Evolutionary conservation across 2,797 vertebrate genomes (phyloP).

Genomic region (Bradypodion pumilum): DNA sequence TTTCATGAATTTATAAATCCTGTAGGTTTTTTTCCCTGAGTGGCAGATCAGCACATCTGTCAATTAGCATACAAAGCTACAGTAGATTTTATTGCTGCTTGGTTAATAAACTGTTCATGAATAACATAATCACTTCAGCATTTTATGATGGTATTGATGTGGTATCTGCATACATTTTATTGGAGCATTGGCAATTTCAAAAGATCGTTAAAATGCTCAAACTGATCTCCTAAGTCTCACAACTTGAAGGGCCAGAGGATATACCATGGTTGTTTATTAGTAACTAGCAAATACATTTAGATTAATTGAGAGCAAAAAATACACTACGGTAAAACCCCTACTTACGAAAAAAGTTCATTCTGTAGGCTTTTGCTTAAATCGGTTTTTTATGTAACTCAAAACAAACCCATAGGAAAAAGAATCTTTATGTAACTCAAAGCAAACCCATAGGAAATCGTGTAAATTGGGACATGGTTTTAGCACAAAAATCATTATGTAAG

Average conservation of each 20-base stretch:
- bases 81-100: constrained; percentile 49
- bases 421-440: too few species aligned
- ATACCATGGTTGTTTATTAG: not conserved
- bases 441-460: too few species aligned
- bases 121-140: constrained; percentile 53
- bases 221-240: not conserved
- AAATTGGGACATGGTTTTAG: too few species aligned
- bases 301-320: not conserved
- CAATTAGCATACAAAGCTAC: constrained; percentile 18
- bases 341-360: too few species aligned
- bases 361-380: too few species aligned
- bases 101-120: constrained; percentile 54
- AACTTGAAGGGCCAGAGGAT: constrained; percentile 22
- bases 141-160: constrained; percentile 52
- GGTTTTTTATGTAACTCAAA: too few species aligned
- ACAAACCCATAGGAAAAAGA: too few species aligned
- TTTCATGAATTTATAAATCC: constrained; percentile 10
- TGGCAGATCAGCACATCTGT: constrained; percentile 28
- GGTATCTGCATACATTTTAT: constrained; percentile 49
- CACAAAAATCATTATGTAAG: too few species aligned
- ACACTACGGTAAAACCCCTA: too few species aligned
- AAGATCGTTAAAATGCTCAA: not conserved
- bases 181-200: constrained; percentile 47
- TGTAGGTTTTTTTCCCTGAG: not conserved
- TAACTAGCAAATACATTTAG: not conserved